Evolutionary conservation across 2,797 vertebrate species (phyloP).

Genomic region (Rhadinocentrus ornatus): DNA sequence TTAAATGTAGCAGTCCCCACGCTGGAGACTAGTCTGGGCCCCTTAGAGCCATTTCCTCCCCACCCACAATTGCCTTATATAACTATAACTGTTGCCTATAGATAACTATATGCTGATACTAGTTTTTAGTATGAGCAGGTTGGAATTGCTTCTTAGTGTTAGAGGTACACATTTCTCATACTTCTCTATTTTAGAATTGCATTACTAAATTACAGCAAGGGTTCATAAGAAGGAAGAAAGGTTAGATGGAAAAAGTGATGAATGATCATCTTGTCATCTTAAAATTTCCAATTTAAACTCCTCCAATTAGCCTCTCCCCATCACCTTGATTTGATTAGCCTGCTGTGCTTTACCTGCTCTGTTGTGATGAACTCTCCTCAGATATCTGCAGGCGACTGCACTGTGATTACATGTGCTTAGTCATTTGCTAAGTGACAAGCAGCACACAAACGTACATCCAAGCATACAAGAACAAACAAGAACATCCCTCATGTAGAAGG

Average conservation of each 20-base stretch:
- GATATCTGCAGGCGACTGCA: conserved; percentile 57
- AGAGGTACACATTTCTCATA: neutral
- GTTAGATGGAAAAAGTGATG: conserved; percentile 10
- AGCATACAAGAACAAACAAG: neutral
- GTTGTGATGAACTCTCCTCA: conserved; percentile 65
- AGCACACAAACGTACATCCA: conserved; percentile 2
- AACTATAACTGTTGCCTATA: no score
- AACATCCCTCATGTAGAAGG: neutral
- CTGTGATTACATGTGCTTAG: conserved; percentile 60
- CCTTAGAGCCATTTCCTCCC: neutral
- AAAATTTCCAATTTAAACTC: conserved; percentile 61
- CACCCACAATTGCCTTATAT: neutral
- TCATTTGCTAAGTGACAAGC: conserved; percentile 57
- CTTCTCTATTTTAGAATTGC: conserved; percentile 7
- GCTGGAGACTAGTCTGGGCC: no score
- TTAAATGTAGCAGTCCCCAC: no score
- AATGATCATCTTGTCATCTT: conserved; percentile 45
- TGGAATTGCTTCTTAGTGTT: neutral
- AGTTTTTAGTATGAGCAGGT: neutral
- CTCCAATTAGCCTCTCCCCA: conserved; percentile 58
- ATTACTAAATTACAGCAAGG: neutral
- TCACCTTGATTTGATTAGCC: conserved; percentile 72
- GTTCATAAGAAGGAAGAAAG: neutral
- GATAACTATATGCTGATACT: no score
- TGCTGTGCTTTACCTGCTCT: conserved; percentile 63